These are phyloP conservation scores for Rhagonycha fulva DNA, from an alignment of 2,888 invertebrate species.

Conservation along the genomic window DNA sequence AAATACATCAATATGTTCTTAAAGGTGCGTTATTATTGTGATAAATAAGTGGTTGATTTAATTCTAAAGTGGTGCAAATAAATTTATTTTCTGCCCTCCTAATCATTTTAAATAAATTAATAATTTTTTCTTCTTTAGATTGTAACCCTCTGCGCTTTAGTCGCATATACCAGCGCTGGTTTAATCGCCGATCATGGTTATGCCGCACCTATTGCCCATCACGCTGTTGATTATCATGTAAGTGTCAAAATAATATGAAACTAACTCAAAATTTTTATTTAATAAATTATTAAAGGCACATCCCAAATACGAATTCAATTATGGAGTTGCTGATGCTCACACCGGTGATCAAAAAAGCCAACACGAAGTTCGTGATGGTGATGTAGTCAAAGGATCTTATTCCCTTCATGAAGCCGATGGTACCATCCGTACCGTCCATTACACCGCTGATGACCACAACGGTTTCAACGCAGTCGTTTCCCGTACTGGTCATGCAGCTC, in stretches of 20 bases:
- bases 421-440: constrained; percentile 61
- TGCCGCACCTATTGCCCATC: constrained; percentile 27
- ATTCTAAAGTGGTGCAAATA: background rate
- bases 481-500: constrained; percentile 59
- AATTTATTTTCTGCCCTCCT: background rate
- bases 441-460: constrained; percentile 61
- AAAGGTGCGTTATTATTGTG: constrained; percentile 40
- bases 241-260: background rate
- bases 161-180: constrained; percentile 56
- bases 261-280: background rate
- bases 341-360: constrained; percentile 63
- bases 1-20: constrained; percentile 40
- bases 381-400: constrained; percentile 60
- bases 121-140: constrained; percentile 34
- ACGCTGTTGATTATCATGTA: constrained; percentile 21
- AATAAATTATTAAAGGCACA: constrained; percentile 48
- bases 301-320: constrained; percentile 63
- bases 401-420: constrained; percentile 62
- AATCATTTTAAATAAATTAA: background rate
- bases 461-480: constrained; percentile 55
- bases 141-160: constrained; percentile 48
- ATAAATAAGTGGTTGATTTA: constrained; percentile 7
- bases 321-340: constrained; percentile 59
- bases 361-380: constrained; percentile 60
- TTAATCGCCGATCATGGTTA: constrained; percentile 50